These are phyloP conservation scores for Chascanopsetta lugubris DNA, from an alignment of 2,113 vertebrate genomes.

Conservation along the genomic window DNA sequence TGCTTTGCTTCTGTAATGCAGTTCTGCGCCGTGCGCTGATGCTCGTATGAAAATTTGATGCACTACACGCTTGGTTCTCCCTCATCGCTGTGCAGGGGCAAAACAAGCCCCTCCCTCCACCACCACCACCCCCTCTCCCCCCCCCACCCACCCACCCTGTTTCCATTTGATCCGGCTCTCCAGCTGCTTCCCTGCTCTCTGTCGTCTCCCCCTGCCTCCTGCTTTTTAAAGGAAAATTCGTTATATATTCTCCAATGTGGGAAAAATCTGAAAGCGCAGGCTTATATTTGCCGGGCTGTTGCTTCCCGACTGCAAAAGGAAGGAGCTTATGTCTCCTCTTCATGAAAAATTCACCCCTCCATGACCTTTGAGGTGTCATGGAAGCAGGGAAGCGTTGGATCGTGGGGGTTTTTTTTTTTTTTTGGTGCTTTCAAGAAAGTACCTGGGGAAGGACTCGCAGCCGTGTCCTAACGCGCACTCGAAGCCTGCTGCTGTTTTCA, in stretches of 20 bases:
- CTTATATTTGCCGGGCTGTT: neutral
- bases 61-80: slow-evolving; percentile 66
- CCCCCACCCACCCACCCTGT: too few species aligned
- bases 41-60: slow-evolving; percentile 79
- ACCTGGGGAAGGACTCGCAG: slow-evolving; percentile 37
- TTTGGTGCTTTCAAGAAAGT: slow-evolving; percentile 63
- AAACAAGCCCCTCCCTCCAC: slow-evolving; percentile 62
- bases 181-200: slow-evolving; percentile 64
- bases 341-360: slow-evolving; percentile 60
- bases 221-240: neutral
- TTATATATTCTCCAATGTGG: slow-evolving; percentile 31
- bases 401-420: slow-evolving; percentile 14
- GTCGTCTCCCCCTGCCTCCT: slow-evolving; percentile 37
- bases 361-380: slow-evolving; percentile 62
- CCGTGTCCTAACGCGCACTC: slow-evolving; percentile 30
- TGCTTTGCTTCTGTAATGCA: slow-evolving; percentile 76
- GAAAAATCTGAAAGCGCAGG: slow-evolving; percentile 16
- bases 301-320: slow-evolving; percentile 8
- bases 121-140: too few species aligned
- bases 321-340: slow-evolving; percentile 40
- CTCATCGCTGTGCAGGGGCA: slow-evolving; percentile 60
- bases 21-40: slow-evolving; percentile 73
- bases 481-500: neutral
- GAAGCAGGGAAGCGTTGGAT: slow-evolving; percentile 6
- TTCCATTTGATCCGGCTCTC: slow-evolving; percentile 63